Base-by-base conservation (phyloP, 2,888 invertebrate genomes). In the Nomada goodeniana region DNA sequence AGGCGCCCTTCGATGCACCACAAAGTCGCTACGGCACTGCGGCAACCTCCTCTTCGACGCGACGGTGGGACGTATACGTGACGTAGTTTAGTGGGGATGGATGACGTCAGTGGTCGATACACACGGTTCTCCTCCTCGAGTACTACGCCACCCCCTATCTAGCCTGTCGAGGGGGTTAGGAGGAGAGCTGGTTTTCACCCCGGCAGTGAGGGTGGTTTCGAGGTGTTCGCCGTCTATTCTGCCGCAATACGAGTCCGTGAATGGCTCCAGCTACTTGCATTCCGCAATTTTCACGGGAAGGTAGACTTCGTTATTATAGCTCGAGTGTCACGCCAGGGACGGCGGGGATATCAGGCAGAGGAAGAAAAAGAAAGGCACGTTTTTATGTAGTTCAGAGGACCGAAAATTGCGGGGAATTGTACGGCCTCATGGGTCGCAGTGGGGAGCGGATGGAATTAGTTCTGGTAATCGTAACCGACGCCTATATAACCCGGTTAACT, bases 41-140 rank as follows among this genome's bases (percentile, higher is more conserved):
- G 86, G 71, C 86, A 81, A 82, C 84, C 87, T 82, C 85, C 85
- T 82, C 89, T 81, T 84, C 86, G 83, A 73, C 83, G 77, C 84
- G 85, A 73, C 85, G 80, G 76, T 73, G 74, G 81, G 84, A 77
- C 86, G 90, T 87, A 86, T 89, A 88, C 88, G 91, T 92, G 92
- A 92, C 92, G 92, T 92, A 92, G 91, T 87, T 86, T 87, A 89
- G 92, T 88, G 90, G 90, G 90, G 88, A 87, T 80, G 89, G 86
- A 87, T 92, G 92, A 92, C 92, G 92, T 92, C 92, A 92, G 88
- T 89, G 92, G 90, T 92, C 92, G 92, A 92, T 92, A 92, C 91
- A 92, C 91, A 89, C 90, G 87, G 78, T 82, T 87, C 90, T 90
- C 87, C 87, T 89, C 82, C 86, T 87, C 89, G 90, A 90, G 91